These are phyloP conservation scores for Ctenicera cuprea DNA, from an alignment of 2,888 invertebrate genomes.

Conservation along the genomic window DNA sequence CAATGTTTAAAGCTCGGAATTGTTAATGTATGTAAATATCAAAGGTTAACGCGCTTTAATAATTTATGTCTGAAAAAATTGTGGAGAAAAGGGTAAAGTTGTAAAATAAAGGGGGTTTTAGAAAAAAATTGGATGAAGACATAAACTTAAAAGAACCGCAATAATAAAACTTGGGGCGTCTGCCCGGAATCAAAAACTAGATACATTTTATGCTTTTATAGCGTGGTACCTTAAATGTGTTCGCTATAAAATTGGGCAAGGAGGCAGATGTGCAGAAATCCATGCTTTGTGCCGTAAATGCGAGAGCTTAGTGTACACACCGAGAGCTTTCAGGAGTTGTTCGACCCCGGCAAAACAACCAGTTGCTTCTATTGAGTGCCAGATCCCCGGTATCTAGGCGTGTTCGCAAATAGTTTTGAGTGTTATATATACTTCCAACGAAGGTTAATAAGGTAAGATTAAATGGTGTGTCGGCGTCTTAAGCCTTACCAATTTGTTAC, in stretches of 20 bases:
- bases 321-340: conserved; percentile 51
- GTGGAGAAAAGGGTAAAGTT: background rate
- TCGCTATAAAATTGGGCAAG: conserved; percentile 44
- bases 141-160: conserved; percentile 42
- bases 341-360: conserved; percentile 52
- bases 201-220: conserved; percentile 40
- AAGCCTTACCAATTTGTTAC: conserved; percentile 12
- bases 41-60: background rate
- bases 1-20: background rate
- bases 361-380: conserved; percentile 53
- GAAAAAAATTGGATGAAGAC: conserved; percentile 40
- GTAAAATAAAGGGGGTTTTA: conserved; percentile 26
- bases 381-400: conserved; percentile 47
- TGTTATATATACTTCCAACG: conserved; percentile 34
- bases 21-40: background rate
- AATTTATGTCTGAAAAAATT: background rate
- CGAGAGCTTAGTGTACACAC: conserved; percentile 48
- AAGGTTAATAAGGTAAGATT: conserved; percentile 46
- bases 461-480: conserved; percentile 13
- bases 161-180: conserved; percentile 39
- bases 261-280: conserved; percentile 50
- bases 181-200: conserved; percentile 32
- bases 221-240: conserved; percentile 41
- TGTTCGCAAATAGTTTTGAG: conserved; percentile 49
- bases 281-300: conserved; percentile 49